These are phyloP conservation scores for Matsumurasca onukii DNA, from an alignment of 1,140 invertebrate species.

Conservation along the genomic window DNA sequence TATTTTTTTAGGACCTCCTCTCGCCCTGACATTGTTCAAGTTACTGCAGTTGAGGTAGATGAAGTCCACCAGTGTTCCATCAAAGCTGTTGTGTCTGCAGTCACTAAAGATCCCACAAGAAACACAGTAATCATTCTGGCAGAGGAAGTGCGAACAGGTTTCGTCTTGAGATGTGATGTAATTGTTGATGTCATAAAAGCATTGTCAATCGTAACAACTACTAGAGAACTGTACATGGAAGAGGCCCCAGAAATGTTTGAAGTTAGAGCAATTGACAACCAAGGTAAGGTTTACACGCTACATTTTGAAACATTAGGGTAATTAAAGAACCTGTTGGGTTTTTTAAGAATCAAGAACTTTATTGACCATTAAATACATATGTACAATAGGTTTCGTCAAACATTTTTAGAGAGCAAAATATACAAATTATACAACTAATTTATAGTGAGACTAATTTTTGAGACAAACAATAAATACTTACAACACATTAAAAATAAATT, in stretches of 20 bases:
- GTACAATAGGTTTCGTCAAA: no score
- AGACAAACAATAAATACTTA: no score
- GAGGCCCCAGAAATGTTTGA: conserved; percentile 96
- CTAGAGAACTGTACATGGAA: conserved; percentile 88
- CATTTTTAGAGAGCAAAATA: no score
- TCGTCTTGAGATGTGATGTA: conserved; percentile 87
- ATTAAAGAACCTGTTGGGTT: no score
- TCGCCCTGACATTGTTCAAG: conserved; percentile 73
- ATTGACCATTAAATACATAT: no score
- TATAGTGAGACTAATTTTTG: no score
- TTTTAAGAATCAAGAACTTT: no score
- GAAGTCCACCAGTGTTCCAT: conserved; percentile 70
- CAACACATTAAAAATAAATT: no score
- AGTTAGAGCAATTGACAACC: conserved; percentile 85
- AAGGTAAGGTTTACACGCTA: no score
- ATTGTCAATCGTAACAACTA: conserved; percentile 87
- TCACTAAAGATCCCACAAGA: conserved; percentile 67
- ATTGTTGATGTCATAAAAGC: conserved; percentile 85
- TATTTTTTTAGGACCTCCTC: conserved; percentile 69
- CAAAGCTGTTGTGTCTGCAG: conserved; percentile 73
- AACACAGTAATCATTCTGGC: conserved; percentile 88
- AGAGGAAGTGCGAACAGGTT: conserved; percentile 77
- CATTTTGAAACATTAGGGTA: no score
- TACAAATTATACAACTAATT: no score
- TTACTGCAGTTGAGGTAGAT: conserved; percentile 69